These are phyloP conservation scores for Drosophila siamana DNA, from an alignment of 2,888 invertebrate species.

Conservation along the genomic window DNA sequence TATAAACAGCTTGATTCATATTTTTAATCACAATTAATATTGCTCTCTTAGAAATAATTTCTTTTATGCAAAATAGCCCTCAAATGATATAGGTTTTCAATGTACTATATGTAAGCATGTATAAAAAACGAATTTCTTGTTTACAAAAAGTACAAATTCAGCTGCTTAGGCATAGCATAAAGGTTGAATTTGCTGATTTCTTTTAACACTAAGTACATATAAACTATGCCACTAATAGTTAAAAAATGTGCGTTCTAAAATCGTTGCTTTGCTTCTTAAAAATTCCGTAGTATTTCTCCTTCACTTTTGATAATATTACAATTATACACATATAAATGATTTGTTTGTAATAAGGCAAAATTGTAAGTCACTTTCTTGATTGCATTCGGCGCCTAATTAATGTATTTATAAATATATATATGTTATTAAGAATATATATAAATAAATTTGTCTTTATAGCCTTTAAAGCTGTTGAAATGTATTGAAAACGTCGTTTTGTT, in stretches of 20 bases:
- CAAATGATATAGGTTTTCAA: slow-evolving; percentile 22
- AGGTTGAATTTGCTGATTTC: slow-evolving; percentile 1
- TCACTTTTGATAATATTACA: slow-evolving; percentile 10
- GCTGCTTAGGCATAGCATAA: slow-evolving; percentile 31
- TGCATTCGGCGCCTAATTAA: slow-evolving; percentile 64
- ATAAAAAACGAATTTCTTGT: slow-evolving; percentile 24
- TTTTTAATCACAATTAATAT: slow-evolving; percentile 71
- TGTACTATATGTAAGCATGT: slow-evolving; percentile 18
- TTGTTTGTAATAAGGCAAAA: slow-evolving; percentile 63
- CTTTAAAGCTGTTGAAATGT: slow-evolving; percentile 57
- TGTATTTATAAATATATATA: slow-evolving; percentile 22
- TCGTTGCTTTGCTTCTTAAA: slow-evolving; percentile 38
- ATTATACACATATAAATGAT: slow-evolving; percentile 41
- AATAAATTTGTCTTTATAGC: slow-evolving; percentile 39
- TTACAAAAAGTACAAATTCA: slow-evolving; percentile 52
- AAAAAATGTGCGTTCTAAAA: slow-evolving; percentile 55
- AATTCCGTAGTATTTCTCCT: no score
- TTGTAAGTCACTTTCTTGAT: slow-evolving; percentile 70
- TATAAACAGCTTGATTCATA: slow-evolving; percentile 27
- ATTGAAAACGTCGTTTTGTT: slow-evolving; percentile 36
- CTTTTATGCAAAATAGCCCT: slow-evolving; percentile 47
- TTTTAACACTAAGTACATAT: slow-evolving; percentile 26
- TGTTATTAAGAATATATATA: slow-evolving; percentile 31
- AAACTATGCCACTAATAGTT: slow-evolving; percentile 47
- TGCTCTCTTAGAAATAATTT: slow-evolving; percentile 62